Conservation (phyloP, 2,113 vertebrate species). For the Oryzias javanicus region DNA sequence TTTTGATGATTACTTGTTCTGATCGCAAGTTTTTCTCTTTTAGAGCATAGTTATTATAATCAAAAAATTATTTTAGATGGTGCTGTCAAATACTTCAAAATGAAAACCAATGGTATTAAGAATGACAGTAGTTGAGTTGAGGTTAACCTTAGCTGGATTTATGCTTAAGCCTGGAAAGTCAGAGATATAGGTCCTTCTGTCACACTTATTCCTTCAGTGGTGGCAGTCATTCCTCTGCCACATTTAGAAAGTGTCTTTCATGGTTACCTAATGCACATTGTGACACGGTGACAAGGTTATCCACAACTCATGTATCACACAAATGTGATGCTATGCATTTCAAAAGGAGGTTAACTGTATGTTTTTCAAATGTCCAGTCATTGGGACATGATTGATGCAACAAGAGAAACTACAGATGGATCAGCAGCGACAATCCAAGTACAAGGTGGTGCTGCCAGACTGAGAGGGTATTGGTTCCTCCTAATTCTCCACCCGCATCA, state of each 20-base stretch:
- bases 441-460: neutral
- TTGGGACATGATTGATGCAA: neutral
- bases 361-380: slow-evolving; percentile 14
- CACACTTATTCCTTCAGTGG: slow-evolving; percentile 67
- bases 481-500: neutral
- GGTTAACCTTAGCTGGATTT: slow-evolving; percentile 16
- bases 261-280: slow-evolving; percentile 75
- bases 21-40: too few relatives aligned
- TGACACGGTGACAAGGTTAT: slow-evolving; percentile 73
- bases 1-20: too few relatives aligned
- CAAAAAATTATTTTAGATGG: too few relatives aligned
- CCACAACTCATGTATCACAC: slow-evolving; percentile 57
- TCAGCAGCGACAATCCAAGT: neutral
- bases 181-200: slow-evolving; percentile 55
- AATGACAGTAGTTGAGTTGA: too few relatives aligned
- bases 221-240: slow-evolving; percentile 77
- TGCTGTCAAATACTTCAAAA: too few relatives aligned
- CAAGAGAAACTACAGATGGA: neutral
- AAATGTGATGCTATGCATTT: slow-evolving; percentile 30
- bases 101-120: too few relatives aligned
- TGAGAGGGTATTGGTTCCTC: too few relatives aligned
- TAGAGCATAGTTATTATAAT: too few relatives aligned
- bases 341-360: slow-evolving; percentile 16
- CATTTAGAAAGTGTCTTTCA: slow-evolving; percentile 79
- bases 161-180: slow-evolving; percentile 36